These are phyloP conservation scores for Sceloporus undulatus DNA, from an alignment of 2,113 vertebrate genomes.

Conservation along the genomic window DNA sequence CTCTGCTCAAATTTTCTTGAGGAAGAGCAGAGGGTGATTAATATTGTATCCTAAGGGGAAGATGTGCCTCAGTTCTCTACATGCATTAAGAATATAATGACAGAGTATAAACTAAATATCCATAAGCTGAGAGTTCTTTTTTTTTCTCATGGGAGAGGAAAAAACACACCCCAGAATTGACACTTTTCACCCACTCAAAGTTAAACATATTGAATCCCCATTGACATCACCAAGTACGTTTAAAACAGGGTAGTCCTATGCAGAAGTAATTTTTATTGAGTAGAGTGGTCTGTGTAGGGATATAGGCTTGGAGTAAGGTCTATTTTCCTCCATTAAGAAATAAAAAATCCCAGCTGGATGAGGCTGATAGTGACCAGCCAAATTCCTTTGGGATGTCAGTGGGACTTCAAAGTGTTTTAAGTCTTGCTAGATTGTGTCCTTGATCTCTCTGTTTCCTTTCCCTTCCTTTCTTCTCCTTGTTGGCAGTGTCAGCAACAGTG, in stretches of 20 bases:
- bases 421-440: neutral
- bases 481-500: neutral
- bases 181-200: neutral
- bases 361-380: neutral
- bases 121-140: neutral
- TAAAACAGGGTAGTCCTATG: neutral
- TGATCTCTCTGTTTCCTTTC: constrained; percentile 16
- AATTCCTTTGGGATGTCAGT: neutral
- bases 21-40: neutral
- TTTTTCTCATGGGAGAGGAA: neutral
- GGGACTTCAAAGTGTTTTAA: constrained; percentile 1
- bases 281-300: neutral
- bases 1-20: neutral
- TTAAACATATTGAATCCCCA: neutral
- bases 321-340: neutral
- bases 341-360: neutral
- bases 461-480: neutral
- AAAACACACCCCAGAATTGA: too few relatives aligned
- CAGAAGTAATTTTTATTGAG: neutral
- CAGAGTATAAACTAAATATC: constrained; percentile 42
- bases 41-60: neutral
- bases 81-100: neutral
- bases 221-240: neutral
- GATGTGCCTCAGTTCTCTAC: constrained; percentile 27
- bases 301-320: neutral